These are phyloP conservation scores for Urocyon cinereoargenteus DNA, from an alignment of 2,797 vertebrate genomes.

Conservation along the genomic window DNA sequence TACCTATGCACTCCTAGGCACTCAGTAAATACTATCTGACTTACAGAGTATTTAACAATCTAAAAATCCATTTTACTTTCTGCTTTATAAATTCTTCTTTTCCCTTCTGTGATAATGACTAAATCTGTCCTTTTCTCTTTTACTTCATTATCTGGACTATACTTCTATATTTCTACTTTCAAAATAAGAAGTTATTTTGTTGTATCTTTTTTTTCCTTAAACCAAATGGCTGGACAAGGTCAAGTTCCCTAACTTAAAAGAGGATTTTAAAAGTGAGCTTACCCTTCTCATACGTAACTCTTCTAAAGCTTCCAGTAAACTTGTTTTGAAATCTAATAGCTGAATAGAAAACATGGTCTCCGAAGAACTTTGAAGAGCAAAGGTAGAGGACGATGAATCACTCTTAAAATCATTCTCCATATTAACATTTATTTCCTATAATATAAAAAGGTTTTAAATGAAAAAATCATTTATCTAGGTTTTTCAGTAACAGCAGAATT, in stretches of 20 bases:
- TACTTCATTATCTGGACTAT: background rate
- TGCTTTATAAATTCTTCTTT: conserved; percentile 60
- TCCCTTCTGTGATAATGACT: background rate
- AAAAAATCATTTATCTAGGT: background rate
- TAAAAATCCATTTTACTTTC: conserved; percentile 44
- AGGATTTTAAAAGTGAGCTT: conserved; percentile 66
- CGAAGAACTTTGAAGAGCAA: conserved; percentile 86
- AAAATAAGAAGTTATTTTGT: conserved; percentile 3
- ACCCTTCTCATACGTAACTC: conserved; percentile 96
- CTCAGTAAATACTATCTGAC: background rate
- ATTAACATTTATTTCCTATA: conserved; percentile 83
- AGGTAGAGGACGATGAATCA: conserved; percentile 77
- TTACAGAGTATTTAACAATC: conserved; percentile 38
- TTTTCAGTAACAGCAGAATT: conserved; percentile 58
- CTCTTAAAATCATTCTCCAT: conserved; percentile 84
- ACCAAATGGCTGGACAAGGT: conserved; percentile 22
- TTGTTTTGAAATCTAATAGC: conserved; percentile 94
- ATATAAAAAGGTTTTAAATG: conserved; percentile 72
- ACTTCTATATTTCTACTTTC: conserved; percentile 61
- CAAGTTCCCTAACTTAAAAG: conserved; percentile 44
- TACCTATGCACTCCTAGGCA: background rate
- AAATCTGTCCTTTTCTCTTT: conserved; percentile 34
- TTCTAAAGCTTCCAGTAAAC: conserved; percentile 93
- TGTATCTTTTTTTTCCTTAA: background rate
- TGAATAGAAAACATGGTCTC: conserved; percentile 91